A percentile compares a stretch with the other conserved stretches of the same genome.
These are phyloP conservation scores for Machimus rusticus DNA, from an alignment of 2,888 invertebrate genomes.

Conservation along the genomic window DNA sequence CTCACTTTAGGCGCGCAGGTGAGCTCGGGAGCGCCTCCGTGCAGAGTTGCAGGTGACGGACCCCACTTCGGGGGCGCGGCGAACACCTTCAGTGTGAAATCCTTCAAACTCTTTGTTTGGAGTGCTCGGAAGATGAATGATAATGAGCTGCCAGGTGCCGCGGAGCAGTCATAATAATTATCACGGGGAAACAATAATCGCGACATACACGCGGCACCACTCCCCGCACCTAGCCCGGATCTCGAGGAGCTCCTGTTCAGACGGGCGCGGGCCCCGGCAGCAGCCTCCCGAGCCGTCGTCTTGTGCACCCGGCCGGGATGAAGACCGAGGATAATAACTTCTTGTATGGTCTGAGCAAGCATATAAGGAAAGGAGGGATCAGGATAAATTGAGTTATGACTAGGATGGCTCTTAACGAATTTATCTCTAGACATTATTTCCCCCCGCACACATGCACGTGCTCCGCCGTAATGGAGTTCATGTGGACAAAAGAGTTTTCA, in stretches of 20 bases:
- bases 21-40: background rate
- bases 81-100: slow-evolving; percentile 7
- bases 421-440: slow-evolving; percentile 43
- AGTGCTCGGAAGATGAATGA: slow-evolving; percentile 23
- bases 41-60: background rate
- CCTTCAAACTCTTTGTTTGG: slow-evolving; percentile 8
- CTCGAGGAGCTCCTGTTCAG: background rate
- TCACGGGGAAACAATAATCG: slow-evolving; percentile 32
- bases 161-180: slow-evolving; percentile 18
- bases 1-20: slow-evolving; percentile 38
- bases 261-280: background rate
- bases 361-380: slow-evolving; percentile 37
- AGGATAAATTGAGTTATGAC: slow-evolving; percentile 47
- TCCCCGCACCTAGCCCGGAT: background rate
- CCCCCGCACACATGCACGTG: slow-evolving; percentile 9
- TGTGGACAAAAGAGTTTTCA: slow-evolving; percentile 33
- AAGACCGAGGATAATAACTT: slow-evolving; percentile 31
- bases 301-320: background rate
- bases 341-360: slow-evolving; percentile 28
- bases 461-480: background rate
- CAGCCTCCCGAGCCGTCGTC: background rate
- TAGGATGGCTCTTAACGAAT: slow-evolving; percentile 45
- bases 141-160: slow-evolving; percentile 20
- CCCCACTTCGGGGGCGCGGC: background rate
- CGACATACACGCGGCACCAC: background rate